These are phyloP conservation scores for Amphiprion percula DNA, from an alignment of 2,113 vertebrate species.

Conservation along the genomic window DNA sequence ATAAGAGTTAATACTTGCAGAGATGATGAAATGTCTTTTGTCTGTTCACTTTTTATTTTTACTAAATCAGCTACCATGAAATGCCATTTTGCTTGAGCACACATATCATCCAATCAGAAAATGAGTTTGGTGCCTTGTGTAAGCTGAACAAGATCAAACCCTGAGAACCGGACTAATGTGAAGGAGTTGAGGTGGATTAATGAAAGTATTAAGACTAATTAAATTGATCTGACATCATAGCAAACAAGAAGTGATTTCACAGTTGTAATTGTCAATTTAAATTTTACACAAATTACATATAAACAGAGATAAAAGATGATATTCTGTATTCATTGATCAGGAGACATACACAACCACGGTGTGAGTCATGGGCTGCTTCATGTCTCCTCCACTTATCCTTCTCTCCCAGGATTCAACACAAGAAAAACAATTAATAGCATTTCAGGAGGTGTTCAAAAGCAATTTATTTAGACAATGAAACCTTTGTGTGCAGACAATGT, in stretches of 20 bases:
- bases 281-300: conserved; percentile 29
- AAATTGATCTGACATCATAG: conserved; percentile 1
- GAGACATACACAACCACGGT: background rate
- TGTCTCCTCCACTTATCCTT: background rate
- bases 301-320: conserved; percentile 7
- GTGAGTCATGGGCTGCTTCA: background rate
- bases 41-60: conserved; percentile 17
- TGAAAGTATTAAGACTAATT: conserved; percentile 3
- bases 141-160: background rate
- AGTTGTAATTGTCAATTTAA: conserved; percentile 5
- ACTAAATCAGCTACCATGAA: conserved; percentile 31
- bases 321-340: conserved; percentile 1
- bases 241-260: background rate
- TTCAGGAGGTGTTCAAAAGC: conserved; percentile 6
- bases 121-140: background rate
- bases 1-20: conserved; percentile 33
- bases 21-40: conserved; percentile 28
- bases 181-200: background rate
- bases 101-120: conserved; percentile 26
- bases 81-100: conserved; percentile 14
- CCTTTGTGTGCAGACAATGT: conserved; percentile 4
- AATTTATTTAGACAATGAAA: conserved; percentile 40
- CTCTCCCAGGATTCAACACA: conserved; percentile 1
- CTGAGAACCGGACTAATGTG: background rate
- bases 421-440: conserved; percentile 16